Base-by-base conservation (phyloP, 2,797 vertebrate species). In the Loris lydekkerianus region DNA sequence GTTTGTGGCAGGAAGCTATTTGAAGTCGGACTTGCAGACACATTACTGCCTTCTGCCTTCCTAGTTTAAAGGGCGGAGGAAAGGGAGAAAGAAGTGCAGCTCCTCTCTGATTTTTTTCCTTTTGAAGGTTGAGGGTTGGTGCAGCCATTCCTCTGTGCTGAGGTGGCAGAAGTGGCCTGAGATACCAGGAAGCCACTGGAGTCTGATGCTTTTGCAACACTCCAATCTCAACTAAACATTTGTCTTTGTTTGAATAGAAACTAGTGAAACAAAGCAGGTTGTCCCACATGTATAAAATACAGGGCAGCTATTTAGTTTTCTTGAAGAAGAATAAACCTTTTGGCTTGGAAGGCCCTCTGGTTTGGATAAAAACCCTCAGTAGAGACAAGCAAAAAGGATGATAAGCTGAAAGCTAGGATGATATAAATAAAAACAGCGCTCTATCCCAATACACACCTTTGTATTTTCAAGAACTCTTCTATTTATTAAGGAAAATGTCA, bases 401-500 rank as follows among this genome's bases (percentile, higher is more conserved):
- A 98, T 98, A 98, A 98, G 98, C 98, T 98, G 98, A 98, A 97
- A 98, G 98, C 98, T 98, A 96, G 84, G 98, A 97, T 97, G 97
- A 97, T 98, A 97, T 96, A 96, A 94, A 97, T 94, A 93, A 67
- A 90, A 95, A 97, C 98, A 98, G 96, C 98, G 98, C 98, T 98
- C 97, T 97, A 97, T 98, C 98, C 98, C 98, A 98, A 98, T 98
- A 98, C 98, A 98, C 98, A 99, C 98, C 98, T 99, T 99, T 98
- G 98, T 99, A 98, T 98, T 98, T 98, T 99, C 98, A 97, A 98
- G 98, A 98, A 98, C 98, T 98, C 98, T 98, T 98, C 98, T 98
- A 98, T 99, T 99, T 99, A 99, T 99, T 99, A 98, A 98, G 98
- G 98, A 98, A 99, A 98, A 99, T 98, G 98, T 99, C 99, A 99